These are phyloP conservation scores for Varanus komodoensis DNA, from an alignment of 2,113 vertebrate genomes.

Conservation along the genomic window DNA sequence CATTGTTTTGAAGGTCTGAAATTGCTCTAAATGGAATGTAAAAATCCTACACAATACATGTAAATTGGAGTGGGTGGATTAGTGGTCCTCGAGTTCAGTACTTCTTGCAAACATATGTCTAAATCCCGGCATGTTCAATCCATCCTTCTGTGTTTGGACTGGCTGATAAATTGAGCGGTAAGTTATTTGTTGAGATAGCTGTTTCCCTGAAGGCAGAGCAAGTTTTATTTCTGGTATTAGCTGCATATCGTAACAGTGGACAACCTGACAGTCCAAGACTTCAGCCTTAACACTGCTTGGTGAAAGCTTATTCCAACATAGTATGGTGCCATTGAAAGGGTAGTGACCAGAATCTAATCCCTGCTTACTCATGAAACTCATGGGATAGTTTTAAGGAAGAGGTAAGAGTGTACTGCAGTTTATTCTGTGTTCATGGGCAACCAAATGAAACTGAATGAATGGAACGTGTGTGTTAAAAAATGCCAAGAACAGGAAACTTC, in stretches of 20 bases:
- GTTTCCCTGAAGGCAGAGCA: constrained; percentile 22
- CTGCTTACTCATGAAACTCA: neutral
- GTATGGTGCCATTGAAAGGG: neutral
- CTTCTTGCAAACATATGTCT: constrained; percentile 2
- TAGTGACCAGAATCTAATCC: neutral
- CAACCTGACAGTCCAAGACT: neutral
- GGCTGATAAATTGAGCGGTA: neutral
- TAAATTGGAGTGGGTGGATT: constrained; percentile 14
- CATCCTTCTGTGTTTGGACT: neutral
- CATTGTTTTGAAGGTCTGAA: constrained; percentile 34
- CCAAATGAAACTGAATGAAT: neutral
- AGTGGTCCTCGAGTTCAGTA: neutral
- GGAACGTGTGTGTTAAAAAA: neutral
- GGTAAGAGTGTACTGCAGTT: neutral
- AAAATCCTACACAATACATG: constrained; percentile 6
- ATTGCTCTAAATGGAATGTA: constrained; percentile 26
- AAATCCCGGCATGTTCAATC: neutral
- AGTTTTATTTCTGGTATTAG: constrained; percentile 21
- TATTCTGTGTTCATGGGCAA: neutral
- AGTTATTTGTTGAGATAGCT: constrained; percentile 22
- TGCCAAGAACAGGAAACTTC: neutral
- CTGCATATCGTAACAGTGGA: neutral
- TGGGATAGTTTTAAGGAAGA: neutral
- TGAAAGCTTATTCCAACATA: neutral
- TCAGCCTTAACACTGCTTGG: neutral